Conservation (phyloP, 2,797 vertebrate genomes). For the Sarcoramphus papa region DNA sequence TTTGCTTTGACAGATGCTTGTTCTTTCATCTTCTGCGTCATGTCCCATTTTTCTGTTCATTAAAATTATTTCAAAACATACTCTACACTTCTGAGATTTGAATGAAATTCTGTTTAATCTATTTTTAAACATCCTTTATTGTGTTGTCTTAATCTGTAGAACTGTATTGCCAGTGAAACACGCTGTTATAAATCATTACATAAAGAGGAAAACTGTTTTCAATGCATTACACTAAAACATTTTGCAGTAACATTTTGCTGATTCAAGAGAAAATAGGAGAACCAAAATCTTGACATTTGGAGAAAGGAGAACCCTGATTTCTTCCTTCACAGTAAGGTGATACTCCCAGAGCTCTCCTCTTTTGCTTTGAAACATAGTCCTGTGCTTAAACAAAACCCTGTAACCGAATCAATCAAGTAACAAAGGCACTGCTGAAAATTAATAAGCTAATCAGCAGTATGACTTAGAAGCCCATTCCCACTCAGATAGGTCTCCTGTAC, state of each 20-base stretch:
- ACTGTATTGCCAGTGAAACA: not conserved
- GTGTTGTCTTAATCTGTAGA: not conserved
- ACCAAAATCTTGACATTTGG: not conserved
- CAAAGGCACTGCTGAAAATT: not conserved
- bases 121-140: not conserved
- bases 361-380: not conserved
- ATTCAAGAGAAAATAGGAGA: not conserved
- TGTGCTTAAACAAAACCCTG: not conserved
- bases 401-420: fast-evolving
- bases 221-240: not conserved
- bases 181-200: not conserved
- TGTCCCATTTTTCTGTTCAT: not conserved
- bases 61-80: not conserved
- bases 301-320: not conserved
- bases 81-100: not conserved
- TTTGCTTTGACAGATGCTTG: not conserved
- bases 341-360: not conserved
- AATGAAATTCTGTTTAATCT: not conserved
- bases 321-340: not conserved
- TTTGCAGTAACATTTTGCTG: not conserved
- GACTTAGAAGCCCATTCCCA: not conserved
- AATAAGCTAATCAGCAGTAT: not conserved
- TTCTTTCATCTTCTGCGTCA: not conserved
- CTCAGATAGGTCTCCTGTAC: not conserved
- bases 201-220: not conserved